Percentiles rank a stretch among this genome's conserved stretches.
Evolutionary conservation across 2,113 vertebrate species (phyloP).

Genomic region (Laticauda colubrina): DNA sequence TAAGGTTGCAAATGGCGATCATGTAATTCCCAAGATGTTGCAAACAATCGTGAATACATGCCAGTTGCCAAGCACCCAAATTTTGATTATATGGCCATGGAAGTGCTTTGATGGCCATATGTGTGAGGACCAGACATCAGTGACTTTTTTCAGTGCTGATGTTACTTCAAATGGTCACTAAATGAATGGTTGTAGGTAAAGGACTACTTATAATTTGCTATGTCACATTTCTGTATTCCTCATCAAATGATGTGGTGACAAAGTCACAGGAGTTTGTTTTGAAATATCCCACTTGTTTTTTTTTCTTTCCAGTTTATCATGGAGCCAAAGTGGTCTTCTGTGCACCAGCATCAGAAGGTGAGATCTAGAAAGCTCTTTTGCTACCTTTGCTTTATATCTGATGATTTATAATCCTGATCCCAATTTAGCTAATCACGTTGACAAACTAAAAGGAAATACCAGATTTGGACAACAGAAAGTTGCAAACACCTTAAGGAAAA

Average conservation of each 20-base stretch:
- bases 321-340: conserved; percentile 42
- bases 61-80: not conserved
- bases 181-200: not conserved
- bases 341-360: conserved; percentile 36
- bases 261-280: not conserved
- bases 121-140: not conserved
- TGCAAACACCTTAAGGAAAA: not conserved
- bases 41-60: not conserved
- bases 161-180: not conserved
- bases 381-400: not conserved
- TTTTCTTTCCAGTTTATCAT: not conserved
- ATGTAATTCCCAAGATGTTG: not conserved
- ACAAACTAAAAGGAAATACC: not conserved
- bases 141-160: not conserved
- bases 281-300: not conserved
- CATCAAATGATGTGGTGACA: not conserved
- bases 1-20: not conserved
- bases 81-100: not conserved
- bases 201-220: not conserved
- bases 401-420: not conserved
- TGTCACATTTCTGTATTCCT: not conserved
- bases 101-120: not conserved
- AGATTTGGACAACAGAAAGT: not conserved
- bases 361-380: not conserved
- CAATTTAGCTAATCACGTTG: not conserved